Conservation (phyloP, 2,797 vertebrate species). For the Chromobotia macracanthus region DNA sequence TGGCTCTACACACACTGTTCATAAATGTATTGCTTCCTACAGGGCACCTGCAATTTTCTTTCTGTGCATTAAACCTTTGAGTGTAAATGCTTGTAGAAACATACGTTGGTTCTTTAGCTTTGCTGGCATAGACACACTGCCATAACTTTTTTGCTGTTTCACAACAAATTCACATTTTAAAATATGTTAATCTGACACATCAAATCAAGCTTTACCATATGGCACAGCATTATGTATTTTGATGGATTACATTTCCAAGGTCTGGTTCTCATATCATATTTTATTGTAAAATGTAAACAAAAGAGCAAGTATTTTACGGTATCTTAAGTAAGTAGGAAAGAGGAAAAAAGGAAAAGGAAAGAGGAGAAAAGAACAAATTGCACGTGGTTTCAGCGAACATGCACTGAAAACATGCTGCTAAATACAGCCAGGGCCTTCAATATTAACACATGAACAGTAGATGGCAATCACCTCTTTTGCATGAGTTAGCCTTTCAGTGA, state of each 20-base stretch:
- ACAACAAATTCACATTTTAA: not conserved
- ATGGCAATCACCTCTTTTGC: slow-evolving; percentile 31
- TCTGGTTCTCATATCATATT: not conserved
- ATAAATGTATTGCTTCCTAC: not conserved
- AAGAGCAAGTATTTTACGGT: not conserved
- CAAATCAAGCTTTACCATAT: not conserved
- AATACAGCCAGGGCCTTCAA: not conserved
- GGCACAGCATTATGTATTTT: not conserved
- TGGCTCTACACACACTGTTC: slow-evolving; percentile 8
- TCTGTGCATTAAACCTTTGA: not conserved
- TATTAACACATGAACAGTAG: slow-evolving; percentile 40
- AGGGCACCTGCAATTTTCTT: not conserved
- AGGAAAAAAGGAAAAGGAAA: not conserved
- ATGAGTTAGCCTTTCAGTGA: slow-evolving; percentile 5
- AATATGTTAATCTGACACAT: not conserved
- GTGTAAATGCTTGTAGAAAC: not conserved
- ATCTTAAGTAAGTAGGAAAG: too few species aligned
- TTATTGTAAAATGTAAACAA: not conserved
- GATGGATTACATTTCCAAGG: not conserved
- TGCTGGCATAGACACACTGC: not conserved
- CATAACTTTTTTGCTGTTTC: not conserved
- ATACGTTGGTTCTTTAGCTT: not conserved
- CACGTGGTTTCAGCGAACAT: not conserved
- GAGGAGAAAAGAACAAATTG: not conserved
- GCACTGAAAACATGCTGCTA: too few species aligned